phyloP scores from a whole-genome alignment of 2,797 vertebrate genomes.

The Urophycis tenuis region DNA sequence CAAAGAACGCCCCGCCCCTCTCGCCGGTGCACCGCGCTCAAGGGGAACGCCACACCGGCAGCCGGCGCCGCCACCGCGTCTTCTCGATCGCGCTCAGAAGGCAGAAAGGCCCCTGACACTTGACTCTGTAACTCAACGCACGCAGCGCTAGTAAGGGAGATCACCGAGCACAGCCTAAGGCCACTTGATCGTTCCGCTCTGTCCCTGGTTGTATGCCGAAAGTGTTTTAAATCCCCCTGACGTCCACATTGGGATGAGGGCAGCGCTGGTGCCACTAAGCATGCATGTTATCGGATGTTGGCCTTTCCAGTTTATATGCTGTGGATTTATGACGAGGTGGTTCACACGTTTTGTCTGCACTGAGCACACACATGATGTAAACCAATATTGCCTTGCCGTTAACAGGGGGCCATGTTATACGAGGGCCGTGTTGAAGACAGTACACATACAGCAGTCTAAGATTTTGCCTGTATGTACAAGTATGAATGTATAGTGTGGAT shows the following conservation, averaged over 20 bases:
- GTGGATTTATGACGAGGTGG: constrained; percentile 4
- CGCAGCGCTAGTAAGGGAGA: constrained; percentile 31
- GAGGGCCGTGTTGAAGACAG: not conserved
- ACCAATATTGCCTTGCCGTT: not conserved
- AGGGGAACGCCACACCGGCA: constrained; percentile 26
- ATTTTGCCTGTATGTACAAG: not conserved
- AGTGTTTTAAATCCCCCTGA: not conserved
- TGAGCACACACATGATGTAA: not conserved
- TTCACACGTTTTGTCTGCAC: not conserved
- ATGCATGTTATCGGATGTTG: not conserved
- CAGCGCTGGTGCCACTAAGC: not conserved
- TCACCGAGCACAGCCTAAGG: constrained; percentile 38
- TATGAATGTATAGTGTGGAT: not conserved
- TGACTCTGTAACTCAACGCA: constrained; percentile 61
- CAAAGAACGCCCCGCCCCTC: constrained; percentile 5
- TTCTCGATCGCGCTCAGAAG: constrained; percentile 30
- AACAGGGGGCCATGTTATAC: not conserved
- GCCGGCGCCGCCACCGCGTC: constrained; percentile 34
- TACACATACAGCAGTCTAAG: not conserved
- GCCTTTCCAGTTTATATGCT: not conserved
- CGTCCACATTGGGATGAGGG: constrained; percentile 11
- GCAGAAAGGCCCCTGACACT: constrained; percentile 51
- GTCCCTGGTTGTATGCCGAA: constrained; percentile 15
- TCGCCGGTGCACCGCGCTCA: constrained; percentile 19
- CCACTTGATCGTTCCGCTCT: constrained; percentile 35